Conservation (phyloP, 2,113 vertebrate species). For the Tachysurus fulvidraco region DNA sequence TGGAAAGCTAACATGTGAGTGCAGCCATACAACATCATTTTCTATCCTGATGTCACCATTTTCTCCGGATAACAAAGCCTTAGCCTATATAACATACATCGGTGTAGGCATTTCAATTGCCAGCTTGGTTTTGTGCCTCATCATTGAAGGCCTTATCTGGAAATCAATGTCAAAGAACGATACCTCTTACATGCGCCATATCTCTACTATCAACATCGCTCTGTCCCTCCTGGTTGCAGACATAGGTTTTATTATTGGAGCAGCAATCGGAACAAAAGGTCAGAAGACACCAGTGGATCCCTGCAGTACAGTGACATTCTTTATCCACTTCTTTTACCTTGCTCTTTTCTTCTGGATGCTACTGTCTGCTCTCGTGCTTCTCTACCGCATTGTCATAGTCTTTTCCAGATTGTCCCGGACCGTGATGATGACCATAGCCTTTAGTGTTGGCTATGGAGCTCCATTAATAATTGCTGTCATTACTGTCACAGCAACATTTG, state of each 20-base stretch:
- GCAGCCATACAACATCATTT: slow-evolving; percentile 81
- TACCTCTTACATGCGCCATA: slow-evolving; percentile 82
- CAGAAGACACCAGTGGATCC: slow-evolving; percentile 22
- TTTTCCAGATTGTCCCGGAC: slow-evolving; percentile 79
- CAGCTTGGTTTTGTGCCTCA: slow-evolving; percentile 79
- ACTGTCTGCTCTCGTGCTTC: slow-evolving; percentile 79
- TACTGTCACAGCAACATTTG: slow-evolving; percentile 79
- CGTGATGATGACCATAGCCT: slow-evolving; percentile 73
- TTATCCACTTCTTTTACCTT: slow-evolving; percentile 87
- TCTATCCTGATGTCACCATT: slow-evolving; percentile 82
- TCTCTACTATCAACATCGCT: slow-evolving; percentile 83
- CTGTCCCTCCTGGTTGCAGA: slow-evolving; percentile 77
- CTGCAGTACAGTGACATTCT: slow-evolving; percentile 82
- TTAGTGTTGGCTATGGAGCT: slow-evolving; percentile 79
- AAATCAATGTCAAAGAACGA: slow-evolving; percentile 72
- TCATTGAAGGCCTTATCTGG: slow-evolving; percentile 80
- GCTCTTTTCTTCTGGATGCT: slow-evolving; percentile 93
- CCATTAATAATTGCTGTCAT: slow-evolving; percentile 79
- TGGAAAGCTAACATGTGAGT: slow-evolving; percentile 69
- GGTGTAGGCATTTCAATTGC: slow-evolving; percentile 80
- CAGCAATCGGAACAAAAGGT: slow-evolving; percentile 46
- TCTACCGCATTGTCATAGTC: slow-evolving; percentile 79
- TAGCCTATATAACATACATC: slow-evolving; percentile 60
- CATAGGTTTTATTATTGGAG: slow-evolving; percentile 80
- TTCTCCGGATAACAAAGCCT: neutral